phyloP scores from a whole-genome alignment of 2,888 invertebrate genomes.

The Lasioglossum zephyrum region DNA sequence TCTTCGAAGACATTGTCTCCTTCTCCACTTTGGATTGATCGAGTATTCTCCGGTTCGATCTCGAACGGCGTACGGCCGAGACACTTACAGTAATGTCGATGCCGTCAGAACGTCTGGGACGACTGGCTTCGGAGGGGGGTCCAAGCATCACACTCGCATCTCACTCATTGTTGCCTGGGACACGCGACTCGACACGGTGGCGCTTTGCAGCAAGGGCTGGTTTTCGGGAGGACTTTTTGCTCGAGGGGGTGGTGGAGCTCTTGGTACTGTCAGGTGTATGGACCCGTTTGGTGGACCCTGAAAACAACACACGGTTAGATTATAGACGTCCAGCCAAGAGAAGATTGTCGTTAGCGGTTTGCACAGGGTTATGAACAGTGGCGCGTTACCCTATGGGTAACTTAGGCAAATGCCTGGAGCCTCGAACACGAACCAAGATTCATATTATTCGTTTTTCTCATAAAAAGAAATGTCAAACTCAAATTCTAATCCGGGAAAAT shows the following conservation, averaged over 20 bases:
- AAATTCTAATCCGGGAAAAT: too few relatives aligned
- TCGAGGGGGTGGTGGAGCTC: constrained; percentile 86
- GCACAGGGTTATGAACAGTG: too few relatives aligned
- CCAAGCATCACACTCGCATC: constrained; percentile 93
- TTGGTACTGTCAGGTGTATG: constrained; percentile 86
- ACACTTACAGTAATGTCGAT: constrained; percentile 77
- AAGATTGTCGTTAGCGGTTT: not conserved
- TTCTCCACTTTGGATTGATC: not conserved
- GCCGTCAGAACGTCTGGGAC: constrained; percentile 82
- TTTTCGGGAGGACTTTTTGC: constrained; percentile 86
- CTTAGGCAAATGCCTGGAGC: too few relatives aligned
- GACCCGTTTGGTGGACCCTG: constrained; percentile 83
- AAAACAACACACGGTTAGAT: constrained; percentile 38
- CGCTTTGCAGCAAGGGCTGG: constrained; percentile 85
- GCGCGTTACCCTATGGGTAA: too few relatives aligned
- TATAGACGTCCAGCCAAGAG: not conserved
- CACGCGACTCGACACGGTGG: constrained; percentile 87
- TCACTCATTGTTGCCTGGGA: constrained; percentile 94
- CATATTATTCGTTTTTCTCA: too few relatives aligned
- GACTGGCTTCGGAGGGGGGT: constrained; percentile 82
- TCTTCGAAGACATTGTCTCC: not conserved
- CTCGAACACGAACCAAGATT: too few relatives aligned
- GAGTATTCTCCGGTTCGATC: not conserved
- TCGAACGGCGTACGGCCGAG: constrained; percentile 25
- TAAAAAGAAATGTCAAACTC: too few relatives aligned